Conservation (phyloP, 2,888 invertebrate genomes). For the Caenorhabditis becei region DNA sequence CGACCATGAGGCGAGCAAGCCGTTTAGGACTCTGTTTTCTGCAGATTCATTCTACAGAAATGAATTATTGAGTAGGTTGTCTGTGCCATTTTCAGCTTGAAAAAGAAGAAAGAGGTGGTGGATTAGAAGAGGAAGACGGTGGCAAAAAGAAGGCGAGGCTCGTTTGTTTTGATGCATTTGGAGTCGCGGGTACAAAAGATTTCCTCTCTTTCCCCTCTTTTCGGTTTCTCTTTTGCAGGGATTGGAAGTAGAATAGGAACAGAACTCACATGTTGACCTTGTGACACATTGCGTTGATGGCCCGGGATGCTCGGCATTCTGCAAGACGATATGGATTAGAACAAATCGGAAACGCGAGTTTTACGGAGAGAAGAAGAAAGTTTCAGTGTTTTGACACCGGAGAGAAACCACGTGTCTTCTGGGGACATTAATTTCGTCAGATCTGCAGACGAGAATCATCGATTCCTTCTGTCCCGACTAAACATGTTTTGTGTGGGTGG, state of each 20-base stretch:
- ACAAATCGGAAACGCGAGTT: background rate
- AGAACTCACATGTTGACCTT: slow-evolving; percentile 76
- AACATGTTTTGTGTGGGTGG: slow-evolving; percentile 54
- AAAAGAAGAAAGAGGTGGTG: slow-evolving; percentile 12
- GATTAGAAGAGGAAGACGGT: slow-evolving; percentile 19
- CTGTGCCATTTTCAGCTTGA: slow-evolving; percentile 14
- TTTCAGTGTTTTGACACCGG: slow-evolving; percentile 10
- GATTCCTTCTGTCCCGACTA: slow-evolving; percentile 35
- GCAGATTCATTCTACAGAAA: slow-evolving; percentile 6
- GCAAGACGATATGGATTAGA: background rate
- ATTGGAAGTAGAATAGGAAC: background rate
- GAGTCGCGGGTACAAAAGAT: slow-evolving; percentile 17
- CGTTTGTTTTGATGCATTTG: slow-evolving; percentile 26
- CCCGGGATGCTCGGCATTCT: slow-evolving; percentile 72
- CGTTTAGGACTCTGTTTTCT: background rate
- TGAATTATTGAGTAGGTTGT: slow-evolving; percentile 29
- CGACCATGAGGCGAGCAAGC: background rate
- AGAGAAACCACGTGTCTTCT: slow-evolving; percentile 28
- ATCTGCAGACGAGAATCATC: slow-evolving; percentile 22
- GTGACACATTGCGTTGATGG: slow-evolving; percentile 77
- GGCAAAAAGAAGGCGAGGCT: slow-evolving; percentile 5
- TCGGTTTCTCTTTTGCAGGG: slow-evolving; percentile 6
- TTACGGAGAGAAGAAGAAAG: background rate
- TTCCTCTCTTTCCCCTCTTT: background rate
- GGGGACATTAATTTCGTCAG: slow-evolving; percentile 23